phyloP scores from a whole-genome alignment of 92 coral and sea anemone species.

The Epizoanthus stellaris region DNA sequence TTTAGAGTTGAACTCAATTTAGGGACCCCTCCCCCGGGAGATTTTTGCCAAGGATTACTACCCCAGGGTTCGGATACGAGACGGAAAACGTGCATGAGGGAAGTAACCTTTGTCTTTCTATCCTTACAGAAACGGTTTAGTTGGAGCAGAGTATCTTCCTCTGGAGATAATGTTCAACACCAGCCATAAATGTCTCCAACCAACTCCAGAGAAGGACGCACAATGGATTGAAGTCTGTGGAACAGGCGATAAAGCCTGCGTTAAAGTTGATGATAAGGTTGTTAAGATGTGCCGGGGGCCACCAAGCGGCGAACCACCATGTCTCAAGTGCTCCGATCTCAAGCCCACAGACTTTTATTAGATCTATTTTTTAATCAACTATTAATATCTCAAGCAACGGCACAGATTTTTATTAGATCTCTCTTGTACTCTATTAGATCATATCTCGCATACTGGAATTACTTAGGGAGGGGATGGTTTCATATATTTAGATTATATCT shows the following conservation, averaged over 20 bases:
- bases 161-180: constrained; percentile 46
- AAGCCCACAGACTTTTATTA: too few relatives aligned
- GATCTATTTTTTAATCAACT: too few relatives aligned
- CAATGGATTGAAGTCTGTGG: constrained; percentile 78
- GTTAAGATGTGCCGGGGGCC: neutral
- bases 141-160: constrained; percentile 71
- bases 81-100: neutral
- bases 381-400: too few relatives aligned
- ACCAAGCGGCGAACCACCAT: constrained; percentile 6
- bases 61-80: neutral
- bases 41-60: too few relatives aligned
- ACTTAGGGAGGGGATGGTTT: too few relatives aligned
- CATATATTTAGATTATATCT: too few relatives aligned
- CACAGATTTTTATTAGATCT: too few relatives aligned
- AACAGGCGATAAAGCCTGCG: constrained; percentile 61
- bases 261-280: neutral
- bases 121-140: constrained; percentile 61
- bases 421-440: too few relatives aligned
- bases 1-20: too few relatives aligned
- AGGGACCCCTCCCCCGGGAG: too few relatives aligned
- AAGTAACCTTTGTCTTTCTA: neutral
- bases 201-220: constrained; percentile 47
- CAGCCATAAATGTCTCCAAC: constrained; percentile 61
- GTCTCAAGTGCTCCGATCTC: neutral
- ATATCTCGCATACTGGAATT: too few relatives aligned